Evolutionary conservation across 2,888 invertebrate genomes (phyloP).

Genomic region (Agrotis segetum): DNA sequence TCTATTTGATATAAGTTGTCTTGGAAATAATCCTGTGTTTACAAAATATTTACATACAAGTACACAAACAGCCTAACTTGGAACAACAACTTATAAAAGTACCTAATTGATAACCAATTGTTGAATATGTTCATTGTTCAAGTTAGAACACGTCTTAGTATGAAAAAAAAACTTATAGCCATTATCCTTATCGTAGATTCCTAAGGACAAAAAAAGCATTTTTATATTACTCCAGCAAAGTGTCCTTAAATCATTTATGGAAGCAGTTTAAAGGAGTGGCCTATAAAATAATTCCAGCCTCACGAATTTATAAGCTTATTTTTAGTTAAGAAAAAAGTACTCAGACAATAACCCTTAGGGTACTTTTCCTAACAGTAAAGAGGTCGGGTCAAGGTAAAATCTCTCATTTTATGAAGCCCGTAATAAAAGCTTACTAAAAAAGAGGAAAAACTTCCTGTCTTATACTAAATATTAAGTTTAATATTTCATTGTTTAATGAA

Average conservation of each 20-base stretch:
- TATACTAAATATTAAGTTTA: background rate
- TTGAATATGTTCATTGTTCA: too few species aligned
- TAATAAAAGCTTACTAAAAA: conserved; percentile 30
- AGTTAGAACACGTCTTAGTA: background rate
- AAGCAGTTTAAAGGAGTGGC: conserved; percentile 14
- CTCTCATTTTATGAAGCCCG: conserved; percentile 34
- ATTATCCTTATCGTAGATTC: background rate
- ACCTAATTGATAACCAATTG: too few species aligned
- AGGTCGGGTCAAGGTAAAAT: conserved; percentile 31
- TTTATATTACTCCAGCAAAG: background rate
- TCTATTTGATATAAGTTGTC: background rate
- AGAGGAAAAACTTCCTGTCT: background rate
- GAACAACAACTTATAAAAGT: too few species aligned
- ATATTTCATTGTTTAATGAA: conserved; percentile 31
- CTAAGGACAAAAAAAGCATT: background rate
- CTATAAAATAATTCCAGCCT: conserved; percentile 14
- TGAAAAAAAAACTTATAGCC: background rate
- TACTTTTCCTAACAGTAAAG: conserved; percentile 16
- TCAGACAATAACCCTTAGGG: conserved; percentile 14
- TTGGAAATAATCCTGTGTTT: too few species aligned
- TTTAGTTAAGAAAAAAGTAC: conserved; percentile 27
- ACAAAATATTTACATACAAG: too few species aligned
- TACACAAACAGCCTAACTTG: too few species aligned
- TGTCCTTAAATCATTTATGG: conserved; percentile 1
- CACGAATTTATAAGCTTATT: conserved; percentile 25